Evolutionary conservation across 2,113 vertebrate genomes (phyloP), one percentile per base, ranked within the genome.

Genomic region (Phalacrocorax pelagicus): DNA sequence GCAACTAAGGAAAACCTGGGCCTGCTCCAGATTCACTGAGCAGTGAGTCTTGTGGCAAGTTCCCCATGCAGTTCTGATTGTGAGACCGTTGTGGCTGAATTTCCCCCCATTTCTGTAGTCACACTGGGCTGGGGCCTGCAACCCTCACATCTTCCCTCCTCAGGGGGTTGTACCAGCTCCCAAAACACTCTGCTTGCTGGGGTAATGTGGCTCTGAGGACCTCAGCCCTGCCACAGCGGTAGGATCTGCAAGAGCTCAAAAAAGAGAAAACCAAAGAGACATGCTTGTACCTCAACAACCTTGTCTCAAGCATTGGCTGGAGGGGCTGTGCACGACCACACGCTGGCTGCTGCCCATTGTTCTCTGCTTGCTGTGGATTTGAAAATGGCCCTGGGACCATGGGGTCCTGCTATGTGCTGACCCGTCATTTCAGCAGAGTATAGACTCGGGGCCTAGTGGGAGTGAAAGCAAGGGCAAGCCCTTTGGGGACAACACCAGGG

Each of bases 341-440:
- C 2, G 1, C 6, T 58, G 57, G 27, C 24, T 29, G 36, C 36
- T 52, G 44, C 9, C 29, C 10, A 0, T 15, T 36, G 26, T 42
- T 10, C 14, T 4, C 34, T 58, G 14, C 44, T 75, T 65, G 40
- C 51, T 42, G 18, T 40, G 40, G 58, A 36, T 16, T 29, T 1
- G 1, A 61, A 71, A 86, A 46, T 9, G 12, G 14, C 10, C 11
- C 36, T 32, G 18, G 32, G 36, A 30, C 11, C 24, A 22, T 1
- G 0, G 16, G 27, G 32, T 16, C 49, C 57, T 1, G 1, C 57
- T 23, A 24, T 3, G 1, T 0, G 1, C 34, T 30, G 23, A 58
- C 8, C 38, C 1, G 2, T 54, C 16, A 6, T 54, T 75, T 57
- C 59, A 22, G 4, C n/a, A 55, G 38, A 34, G 24, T 40, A 27